Base-by-base conservation (phyloP, 2,888 invertebrate species). In the Tetragonisca angustula region DNA sequence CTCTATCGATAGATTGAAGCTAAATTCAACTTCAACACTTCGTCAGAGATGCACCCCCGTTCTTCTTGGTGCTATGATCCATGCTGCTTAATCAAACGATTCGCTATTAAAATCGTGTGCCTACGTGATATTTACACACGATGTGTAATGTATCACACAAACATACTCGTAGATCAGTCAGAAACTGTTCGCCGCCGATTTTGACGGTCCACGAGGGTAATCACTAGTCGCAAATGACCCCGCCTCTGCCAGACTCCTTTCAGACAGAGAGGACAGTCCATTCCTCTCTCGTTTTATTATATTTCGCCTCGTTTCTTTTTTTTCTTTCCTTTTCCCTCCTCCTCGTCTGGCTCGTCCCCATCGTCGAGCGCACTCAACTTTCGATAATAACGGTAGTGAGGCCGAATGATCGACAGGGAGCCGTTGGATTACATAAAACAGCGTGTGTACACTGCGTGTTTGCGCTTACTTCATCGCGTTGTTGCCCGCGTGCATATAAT, bases 361-460 rank as follows among this genome's bases (percentile, higher is more conserved):
- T n/a, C n/a, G 43, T 52, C 27, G 19, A 32, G 36, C 67, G 67
- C 13, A 27, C 54, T 54, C 59, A 61, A 64, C 64, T 79, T 79
- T 75, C 79, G 80, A 82, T 70, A 65, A 76, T 70, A 74, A 79
- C 80, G 73, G 70, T 80, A 80, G 50, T 56, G 56, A 56, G 54
- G 32, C 52, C 27, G 54, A 56, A 76, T 80, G 83, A 81, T 81
- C 62, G 75, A 81, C 70, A 56, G 72, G 54, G 54, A 64, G 54
- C 54, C 71, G 70, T 75, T 56, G 72, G 75, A 81, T 83, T 68
- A 72, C 75, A 72, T 62, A 76, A 83, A 81, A 76, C 75, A 54
- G 50, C 54, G 21, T 32, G 83, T 52, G 74, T 69, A 62, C 59
- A 75, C 52, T 52, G n/a, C 52, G 67, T 76, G 80, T 76, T 75